phyloP scores from a whole-genome alignment of 2,797 vertebrate genomes.

The Enteromius anoplus region DNA sequence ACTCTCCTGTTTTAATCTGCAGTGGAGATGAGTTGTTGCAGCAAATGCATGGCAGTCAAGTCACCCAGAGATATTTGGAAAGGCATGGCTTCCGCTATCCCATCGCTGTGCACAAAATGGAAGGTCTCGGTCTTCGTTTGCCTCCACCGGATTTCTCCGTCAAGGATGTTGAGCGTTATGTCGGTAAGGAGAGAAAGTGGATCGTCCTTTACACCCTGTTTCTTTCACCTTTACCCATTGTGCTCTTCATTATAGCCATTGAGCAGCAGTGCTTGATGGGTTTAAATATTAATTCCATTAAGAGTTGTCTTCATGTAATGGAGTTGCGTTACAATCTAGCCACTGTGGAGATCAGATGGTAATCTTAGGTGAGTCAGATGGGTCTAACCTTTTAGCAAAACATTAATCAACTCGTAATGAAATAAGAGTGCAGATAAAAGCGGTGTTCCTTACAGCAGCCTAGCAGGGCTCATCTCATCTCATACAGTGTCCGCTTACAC shows the following conservation, averaged over 20 bases:
- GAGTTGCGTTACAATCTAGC: slow-evolving; percentile 28
- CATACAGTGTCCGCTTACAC: slow-evolving; percentile 75
- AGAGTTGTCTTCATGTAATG: slow-evolving; percentile 43
- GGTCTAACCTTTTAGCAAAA: slow-evolving; percentile 72
- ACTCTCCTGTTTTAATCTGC: slow-evolving; percentile 46
- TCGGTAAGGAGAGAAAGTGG: slow-evolving; percentile 82
- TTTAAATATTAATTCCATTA: slow-evolving; percentile 51
- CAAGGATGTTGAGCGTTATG: slow-evolving; percentile 93
- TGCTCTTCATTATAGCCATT: background rate
- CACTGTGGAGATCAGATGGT: slow-evolving; percentile 22
- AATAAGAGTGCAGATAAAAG: slow-evolving; percentile 52
- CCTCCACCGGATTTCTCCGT: slow-evolving; percentile 89
- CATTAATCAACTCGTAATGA: slow-evolving; percentile 68
- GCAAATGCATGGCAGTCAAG: slow-evolving; percentile 90
- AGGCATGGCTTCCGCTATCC: slow-evolving; percentile 93
- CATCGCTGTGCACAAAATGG: slow-evolving; percentile 87
- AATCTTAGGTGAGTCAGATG: slow-evolving; percentile 66
- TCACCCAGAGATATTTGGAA: slow-evolving; percentile 94
- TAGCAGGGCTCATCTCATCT: slow-evolving; percentile 63
- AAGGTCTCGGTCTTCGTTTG: slow-evolving; percentile 91
- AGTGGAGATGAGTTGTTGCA: slow-evolving; percentile 92
- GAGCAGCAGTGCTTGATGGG: background rate
- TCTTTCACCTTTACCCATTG: background rate
- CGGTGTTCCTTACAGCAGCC: slow-evolving; percentile 42
- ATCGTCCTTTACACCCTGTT: background rate